Evolutionary conservation across 2,113 vertebrate genomes (phyloP), one percentile per base, ranked within the genome.

Genomic region (Clarias gariepinus): DNA sequence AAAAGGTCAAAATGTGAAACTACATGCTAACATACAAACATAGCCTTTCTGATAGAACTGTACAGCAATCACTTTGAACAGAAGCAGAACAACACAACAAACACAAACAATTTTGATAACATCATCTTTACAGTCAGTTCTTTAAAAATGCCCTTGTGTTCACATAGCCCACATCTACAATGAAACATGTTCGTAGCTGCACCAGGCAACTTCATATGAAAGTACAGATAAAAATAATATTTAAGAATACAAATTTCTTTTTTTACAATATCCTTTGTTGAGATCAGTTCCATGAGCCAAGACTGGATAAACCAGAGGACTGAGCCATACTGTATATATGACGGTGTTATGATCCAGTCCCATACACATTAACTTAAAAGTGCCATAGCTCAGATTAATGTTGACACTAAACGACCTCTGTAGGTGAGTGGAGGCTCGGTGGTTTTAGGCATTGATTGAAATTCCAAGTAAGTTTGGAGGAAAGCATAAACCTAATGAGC

Each of bases 131-230:
- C 41, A 81, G 85, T 66, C 69, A 60, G 81, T 86, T 81, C 18
- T 83, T 88, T 2, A 36, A 41, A 61, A 89, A 84, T 76, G 80
- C n/a, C 61, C 83, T 82, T 30, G 81, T 36, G 15, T 84, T 85
- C 53, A 85, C 87, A 84, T 28, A 13, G n/a, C 10, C 84, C 86
- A 77, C 68, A n/a, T 86, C 71, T 85, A 87, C 69, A 78, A 64
- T 30, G 41, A 63, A 71, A 86, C 19, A 86, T 89, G 85, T 84
- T 88, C 77, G 76, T 90, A 63, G 85, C 91, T 93, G 93, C 92
- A 92, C 92, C 91, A 91, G 91, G 92, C 90, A 93, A 92, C 82
- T 63, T 25, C 28, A 61, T 69, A 68, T 47, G 78, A 68, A 89
- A 87, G 85, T 57, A 76, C 63, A 61, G 68, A 79, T 47, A 60